A percentile compares a stretch with the other conserved stretches of the same genome.
These are phyloP conservation scores for Stichopus chloronotus DNA, from an alignment of 35 echinoderm and acorn worm species.

Conservation along the genomic window DNA sequence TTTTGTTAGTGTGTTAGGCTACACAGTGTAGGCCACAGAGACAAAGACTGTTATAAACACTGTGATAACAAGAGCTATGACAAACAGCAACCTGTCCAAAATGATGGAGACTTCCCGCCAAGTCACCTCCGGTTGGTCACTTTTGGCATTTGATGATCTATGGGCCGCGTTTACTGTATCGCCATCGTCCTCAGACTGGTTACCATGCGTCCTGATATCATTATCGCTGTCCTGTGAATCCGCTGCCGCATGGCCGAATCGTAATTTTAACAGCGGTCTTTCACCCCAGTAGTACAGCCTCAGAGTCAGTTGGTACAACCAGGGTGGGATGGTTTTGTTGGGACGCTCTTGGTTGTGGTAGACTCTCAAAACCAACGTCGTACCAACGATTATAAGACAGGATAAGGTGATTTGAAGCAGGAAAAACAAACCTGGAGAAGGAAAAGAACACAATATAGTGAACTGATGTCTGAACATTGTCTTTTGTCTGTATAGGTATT, in stretches of 20 bases:
- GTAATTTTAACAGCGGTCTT: not conserved
- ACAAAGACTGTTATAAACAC: not conserved
- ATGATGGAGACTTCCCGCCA: constrained; percentile 16
- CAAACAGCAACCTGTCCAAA: constrained; percentile 15
- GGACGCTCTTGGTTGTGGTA: constrained; percentile 1
- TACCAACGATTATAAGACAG: constrained; percentile 26
- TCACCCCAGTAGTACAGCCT: not conserved
- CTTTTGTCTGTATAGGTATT: not conserved
- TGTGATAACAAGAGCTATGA: not conserved
- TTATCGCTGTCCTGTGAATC: not conserved
- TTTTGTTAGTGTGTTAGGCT: not conserved
- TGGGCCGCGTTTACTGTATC: not conserved
- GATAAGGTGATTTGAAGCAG: constrained; percentile 27
- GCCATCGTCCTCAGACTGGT: not conserved
- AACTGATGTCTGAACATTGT: not conserved
- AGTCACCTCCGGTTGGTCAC: not conserved
- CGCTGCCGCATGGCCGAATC: not conserved
- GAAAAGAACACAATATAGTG: not conserved
- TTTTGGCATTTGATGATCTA: not conserved
- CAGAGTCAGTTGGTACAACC: not conserved
- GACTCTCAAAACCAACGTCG: constrained; percentile 6
- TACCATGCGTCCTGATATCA: not conserved
- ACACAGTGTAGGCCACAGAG: not conserved
- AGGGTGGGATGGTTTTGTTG: not conserved
- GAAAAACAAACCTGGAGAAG: constrained; percentile 41